Evolutionary conservation across 1,140 invertebrate genomes (phyloP).

Genomic region (Pomacea maculata): DNA sequence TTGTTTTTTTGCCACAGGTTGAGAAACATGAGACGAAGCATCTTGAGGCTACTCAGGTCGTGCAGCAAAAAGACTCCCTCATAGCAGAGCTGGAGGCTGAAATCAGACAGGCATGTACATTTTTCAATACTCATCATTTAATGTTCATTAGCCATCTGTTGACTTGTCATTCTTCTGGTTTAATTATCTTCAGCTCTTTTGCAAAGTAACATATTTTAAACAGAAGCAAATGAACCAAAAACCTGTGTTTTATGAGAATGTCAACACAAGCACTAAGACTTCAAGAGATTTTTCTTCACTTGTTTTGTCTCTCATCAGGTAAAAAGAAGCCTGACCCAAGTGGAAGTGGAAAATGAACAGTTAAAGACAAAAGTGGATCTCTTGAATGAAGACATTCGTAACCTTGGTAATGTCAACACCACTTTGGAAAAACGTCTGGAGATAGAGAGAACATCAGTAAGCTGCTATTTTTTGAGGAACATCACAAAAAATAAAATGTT

Average conservation of each 20-base stretch:
- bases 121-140: not conserved
- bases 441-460: slow-evolving; percentile 44
- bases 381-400: slow-evolving; percentile 45
- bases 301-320: slow-evolving; percentile 7
- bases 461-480: slow-evolving; percentile 10
- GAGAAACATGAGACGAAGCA: slow-evolving; percentile 35
- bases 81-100: slow-evolving; percentile 44
- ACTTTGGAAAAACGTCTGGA: slow-evolving; percentile 47
- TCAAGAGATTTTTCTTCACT: not conserved
- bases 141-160: not conserved
- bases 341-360: slow-evolving; percentile 38
- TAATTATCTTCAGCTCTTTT: too few species aligned
- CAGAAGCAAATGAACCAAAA: not conserved
- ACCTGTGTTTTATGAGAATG: not conserved
- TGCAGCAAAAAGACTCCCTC: slow-evolving; percentile 41
- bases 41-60: slow-evolving; percentile 25
- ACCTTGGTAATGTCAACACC: slow-evolving; percentile 38
- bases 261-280: not conserved
- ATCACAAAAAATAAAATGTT: too few species aligned
- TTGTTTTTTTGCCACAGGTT: slow-evolving; percentile 31
- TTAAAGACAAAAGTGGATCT: slow-evolving; percentile 39
- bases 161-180: not conserved
- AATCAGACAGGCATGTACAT: slow-evolving; percentile 29
- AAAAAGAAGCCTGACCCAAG: slow-evolving; percentile 32
- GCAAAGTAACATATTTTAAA: not conserved